A percentile compares a stretch with the other conserved stretches of the same genome.
Conservation (phyloP, 2,113 vertebrate genomes). For the Syngnathus floridae region DNA sequence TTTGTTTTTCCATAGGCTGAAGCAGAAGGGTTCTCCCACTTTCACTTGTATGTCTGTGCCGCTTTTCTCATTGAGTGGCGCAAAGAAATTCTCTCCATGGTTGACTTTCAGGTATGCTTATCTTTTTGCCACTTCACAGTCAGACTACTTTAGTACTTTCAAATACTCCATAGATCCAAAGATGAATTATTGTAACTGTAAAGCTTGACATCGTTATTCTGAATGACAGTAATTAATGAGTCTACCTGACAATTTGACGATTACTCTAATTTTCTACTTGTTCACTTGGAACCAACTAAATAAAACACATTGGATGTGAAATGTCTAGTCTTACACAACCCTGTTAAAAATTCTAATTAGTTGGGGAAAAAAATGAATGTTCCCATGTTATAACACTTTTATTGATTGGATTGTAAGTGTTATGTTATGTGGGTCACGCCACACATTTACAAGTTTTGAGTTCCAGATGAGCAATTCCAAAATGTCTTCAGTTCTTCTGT, state of each 20-base stretch:
- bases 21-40: constrained; percentile 90
- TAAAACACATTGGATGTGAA: too few relatives aligned
- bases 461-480: too few relatives aligned
- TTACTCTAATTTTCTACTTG: neutral
- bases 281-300: too few relatives aligned
- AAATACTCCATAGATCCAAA: neutral
- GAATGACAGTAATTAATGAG: neutral
- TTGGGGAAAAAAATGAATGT: too few relatives aligned
- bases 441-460: too few relatives aligned
- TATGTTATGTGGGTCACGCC: too few relatives aligned
- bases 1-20: constrained; percentile 73
- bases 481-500: neutral
- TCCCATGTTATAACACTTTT: too few relatives aligned
- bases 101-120: constrained; percentile 83
- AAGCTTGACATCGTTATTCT: too few relatives aligned
- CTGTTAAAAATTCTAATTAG: too few relatives aligned
- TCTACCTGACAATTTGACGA: neutral
- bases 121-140: neutral
- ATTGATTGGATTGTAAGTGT: too few relatives aligned
- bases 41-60: constrained; percentile 90
- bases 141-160: neutral
- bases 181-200: neutral
- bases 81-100: constrained; percentile 90
- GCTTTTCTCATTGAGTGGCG: constrained; percentile 93
- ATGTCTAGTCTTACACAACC: too few relatives aligned